These are phyloP conservation scores for Rynchops niger DNA, from an alignment of 2,113 vertebrate species.

Conservation along the genomic window DNA sequence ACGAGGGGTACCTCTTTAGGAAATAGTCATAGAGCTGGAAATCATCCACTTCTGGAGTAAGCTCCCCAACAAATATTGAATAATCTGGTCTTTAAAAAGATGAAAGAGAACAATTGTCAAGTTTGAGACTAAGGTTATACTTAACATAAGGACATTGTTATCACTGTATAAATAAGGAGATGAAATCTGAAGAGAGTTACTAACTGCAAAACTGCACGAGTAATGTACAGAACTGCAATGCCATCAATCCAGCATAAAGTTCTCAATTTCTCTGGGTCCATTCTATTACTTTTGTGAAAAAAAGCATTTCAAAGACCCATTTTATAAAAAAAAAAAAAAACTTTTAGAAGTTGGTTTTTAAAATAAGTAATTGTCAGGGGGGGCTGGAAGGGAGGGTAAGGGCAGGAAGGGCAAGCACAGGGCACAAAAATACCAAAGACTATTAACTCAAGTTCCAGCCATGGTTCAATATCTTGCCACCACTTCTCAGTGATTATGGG, in stretches of 20 bases:
- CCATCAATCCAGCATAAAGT: not conserved
- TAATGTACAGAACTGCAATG: not conserved
- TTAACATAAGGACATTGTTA: not conserved
- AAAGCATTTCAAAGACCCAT: not conserved
- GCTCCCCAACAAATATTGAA: slow-evolving; percentile 90
- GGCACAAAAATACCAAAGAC: not conserved
- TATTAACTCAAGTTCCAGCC: not conserved
- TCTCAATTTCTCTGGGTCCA: not conserved
- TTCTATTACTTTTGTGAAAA: not conserved
- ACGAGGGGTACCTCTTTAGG: slow-evolving; percentile 86
- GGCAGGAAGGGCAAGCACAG: too few species aligned
- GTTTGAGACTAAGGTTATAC: not conserved
- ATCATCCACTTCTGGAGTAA: slow-evolving; percentile 89
- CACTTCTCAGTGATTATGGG: rapidly evolving
- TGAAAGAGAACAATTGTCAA: not conserved
- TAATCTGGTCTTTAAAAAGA: slow-evolving; percentile 81
- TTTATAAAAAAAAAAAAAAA: not conserved
- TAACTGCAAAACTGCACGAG: not conserved
- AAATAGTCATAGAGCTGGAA: slow-evolving; percentile 91
- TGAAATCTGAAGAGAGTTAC: not conserved
- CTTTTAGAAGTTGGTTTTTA: not conserved
- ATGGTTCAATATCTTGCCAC: not conserved
- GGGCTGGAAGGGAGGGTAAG: not conserved
- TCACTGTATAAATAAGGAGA: not conserved
- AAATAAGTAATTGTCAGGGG: not conserved